Evolutionary conservation across 2,888 invertebrate genomes (phyloP).

Genomic region (Torymus auratus): DNA sequence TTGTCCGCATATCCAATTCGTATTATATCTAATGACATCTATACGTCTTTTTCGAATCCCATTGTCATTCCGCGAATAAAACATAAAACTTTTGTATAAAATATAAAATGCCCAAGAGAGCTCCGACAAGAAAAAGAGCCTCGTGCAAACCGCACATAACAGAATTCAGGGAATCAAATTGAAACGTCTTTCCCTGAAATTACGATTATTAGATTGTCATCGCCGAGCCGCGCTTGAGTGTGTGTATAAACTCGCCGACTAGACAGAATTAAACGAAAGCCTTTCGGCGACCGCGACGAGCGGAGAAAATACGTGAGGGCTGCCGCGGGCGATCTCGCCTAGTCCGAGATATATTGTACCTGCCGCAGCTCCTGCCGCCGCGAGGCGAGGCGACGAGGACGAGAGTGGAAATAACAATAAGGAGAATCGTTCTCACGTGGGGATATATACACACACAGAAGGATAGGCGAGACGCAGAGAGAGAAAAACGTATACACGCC

Average conservation of each 20-base stretch:
- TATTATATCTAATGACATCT: too few species aligned
- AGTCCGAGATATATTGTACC: slow-evolving; percentile 45
- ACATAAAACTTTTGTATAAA: too few species aligned
- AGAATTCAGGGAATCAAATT: too few species aligned
- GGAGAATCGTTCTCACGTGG: slow-evolving; percentile 57
- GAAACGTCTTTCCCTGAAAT: too few species aligned
- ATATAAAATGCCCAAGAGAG: too few species aligned
- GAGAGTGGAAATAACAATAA: slow-evolving; percentile 56
- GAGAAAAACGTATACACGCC: background rate
- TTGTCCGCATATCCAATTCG: too few species aligned
- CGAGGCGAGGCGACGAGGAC: slow-evolving; percentile 20
- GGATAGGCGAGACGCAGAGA: slow-evolving; percentile 47
- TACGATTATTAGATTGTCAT: too few species aligned
- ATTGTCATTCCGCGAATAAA: too few species aligned
- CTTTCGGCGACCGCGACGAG: background rate
- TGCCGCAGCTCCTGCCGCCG: background rate
- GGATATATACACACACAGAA: slow-evolving; percentile 6
- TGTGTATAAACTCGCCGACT: background rate
- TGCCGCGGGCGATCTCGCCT: background rate
- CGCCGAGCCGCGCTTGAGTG: too few species aligned
- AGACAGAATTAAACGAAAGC: slow-evolving; percentile 12
- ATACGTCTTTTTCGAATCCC: too few species aligned
- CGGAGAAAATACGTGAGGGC: background rate
- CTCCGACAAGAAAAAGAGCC: too few species aligned
- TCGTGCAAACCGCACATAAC: too few species aligned